phyloP scores from a whole-genome alignment of 2,797 vertebrate genomes.

The Gymnocypris eckloni region DNA sequence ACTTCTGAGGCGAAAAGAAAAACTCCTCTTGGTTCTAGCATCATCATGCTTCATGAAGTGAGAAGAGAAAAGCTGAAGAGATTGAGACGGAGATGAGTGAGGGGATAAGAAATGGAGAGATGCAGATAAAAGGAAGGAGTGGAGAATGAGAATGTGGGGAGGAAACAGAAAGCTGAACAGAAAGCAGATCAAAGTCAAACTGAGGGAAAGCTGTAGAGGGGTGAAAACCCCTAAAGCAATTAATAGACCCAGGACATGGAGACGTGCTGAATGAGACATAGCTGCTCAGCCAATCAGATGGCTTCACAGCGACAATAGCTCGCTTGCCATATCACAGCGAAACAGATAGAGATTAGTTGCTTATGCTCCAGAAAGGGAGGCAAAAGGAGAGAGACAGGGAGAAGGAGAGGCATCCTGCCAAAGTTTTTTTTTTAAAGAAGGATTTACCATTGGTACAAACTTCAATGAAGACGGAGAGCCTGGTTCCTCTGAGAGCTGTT shows the following conservation, averaged over 20 bases:
- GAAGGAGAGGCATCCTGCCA: constrained; percentile 30
- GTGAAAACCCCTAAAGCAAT: constrained; percentile 53
- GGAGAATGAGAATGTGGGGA: neutral
- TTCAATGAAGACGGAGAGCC: constrained; percentile 52
- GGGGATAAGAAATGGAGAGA: constrained; percentile 8
- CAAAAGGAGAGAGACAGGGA: neutral
- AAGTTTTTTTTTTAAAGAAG: constrained; percentile 17
- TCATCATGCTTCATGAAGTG: neutral
- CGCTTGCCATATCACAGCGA: constrained; percentile 73
- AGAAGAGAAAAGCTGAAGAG: constrained; percentile 4
- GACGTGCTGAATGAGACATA: constrained; percentile 25
- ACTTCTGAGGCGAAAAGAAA: neutral
- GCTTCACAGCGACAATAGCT: constrained; percentile 54
- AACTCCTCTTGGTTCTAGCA: neutral
- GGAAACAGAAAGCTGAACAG: neutral
- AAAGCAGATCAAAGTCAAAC: constrained; percentile 17
- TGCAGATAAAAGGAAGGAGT: neutral
- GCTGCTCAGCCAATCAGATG: constrained; percentile 40
- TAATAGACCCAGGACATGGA: constrained; percentile 38
- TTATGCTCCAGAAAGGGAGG: constrained; percentile 68
- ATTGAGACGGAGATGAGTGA: neutral
- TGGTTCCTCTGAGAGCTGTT: constrained; percentile 38
- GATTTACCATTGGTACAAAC: constrained; percentile 52
- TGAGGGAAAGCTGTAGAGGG: neutral
- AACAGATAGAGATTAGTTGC: constrained; percentile 79